Conservation (phyloP, 2,888 invertebrate species). For the Sesia apiformis region DNA sequence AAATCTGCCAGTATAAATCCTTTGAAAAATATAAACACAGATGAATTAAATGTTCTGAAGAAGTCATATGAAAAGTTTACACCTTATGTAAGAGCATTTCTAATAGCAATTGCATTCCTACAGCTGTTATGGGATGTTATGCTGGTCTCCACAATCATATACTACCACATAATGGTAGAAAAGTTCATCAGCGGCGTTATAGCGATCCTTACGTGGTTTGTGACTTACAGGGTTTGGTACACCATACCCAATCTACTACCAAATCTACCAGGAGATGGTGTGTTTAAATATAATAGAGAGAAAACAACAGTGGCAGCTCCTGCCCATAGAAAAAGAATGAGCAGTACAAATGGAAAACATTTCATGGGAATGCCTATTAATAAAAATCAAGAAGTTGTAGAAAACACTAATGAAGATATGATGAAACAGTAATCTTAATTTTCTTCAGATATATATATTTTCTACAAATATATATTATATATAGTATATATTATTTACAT, state of each 20-base stretch:
- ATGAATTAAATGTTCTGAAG: conserved; percentile 81
- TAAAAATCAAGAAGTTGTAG: conserved; percentile 43
- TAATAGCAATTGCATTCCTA: conserved; percentile 85
- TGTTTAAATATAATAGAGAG: conserved; percentile 83
- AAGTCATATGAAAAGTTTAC: conserved; percentile 85
- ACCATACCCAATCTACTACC: conserved; percentile 77
- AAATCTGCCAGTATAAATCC: conserved; percentile 77
- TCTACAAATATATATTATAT: conserved; percentile 12
- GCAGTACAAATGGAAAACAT: conserved; percentile 66
- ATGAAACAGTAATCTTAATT: not conserved
- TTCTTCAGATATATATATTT: too few species aligned
- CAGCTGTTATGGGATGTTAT: conserved; percentile 96
- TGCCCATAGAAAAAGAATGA: conserved; percentile 53
- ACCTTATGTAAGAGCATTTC: conserved; percentile 84
- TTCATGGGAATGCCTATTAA: conserved; percentile 90
- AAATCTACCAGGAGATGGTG: conserved; percentile 83
- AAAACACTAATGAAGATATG: conserved; percentile 37
- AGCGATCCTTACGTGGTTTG: conserved; percentile 92
- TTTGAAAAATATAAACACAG: conserved; percentile 77
- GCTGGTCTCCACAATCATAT: conserved; percentile 93
- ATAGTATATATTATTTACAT: conserved; percentile 17
- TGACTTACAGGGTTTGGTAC: conserved; percentile 90
- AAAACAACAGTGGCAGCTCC: conserved; percentile 36
- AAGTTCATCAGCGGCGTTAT: conserved; percentile 92
- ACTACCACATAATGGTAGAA: conserved; percentile 97